phyloP scores from a whole-genome alignment of 2,888 invertebrate species.

The Dynastes maya region DNA sequence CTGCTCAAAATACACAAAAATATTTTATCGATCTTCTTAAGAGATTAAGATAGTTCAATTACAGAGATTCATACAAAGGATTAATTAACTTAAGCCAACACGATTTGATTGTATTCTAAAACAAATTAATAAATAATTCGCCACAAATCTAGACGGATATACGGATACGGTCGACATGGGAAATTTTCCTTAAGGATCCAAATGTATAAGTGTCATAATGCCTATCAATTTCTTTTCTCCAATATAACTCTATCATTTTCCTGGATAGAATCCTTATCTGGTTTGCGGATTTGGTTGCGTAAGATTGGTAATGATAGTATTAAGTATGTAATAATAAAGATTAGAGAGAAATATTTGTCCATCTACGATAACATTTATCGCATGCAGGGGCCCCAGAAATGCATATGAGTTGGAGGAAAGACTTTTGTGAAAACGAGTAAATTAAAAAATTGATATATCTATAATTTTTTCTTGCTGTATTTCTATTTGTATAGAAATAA shows the following conservation, averaged over 20 bases:
- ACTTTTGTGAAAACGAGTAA: background rate
- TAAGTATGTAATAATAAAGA: background rate
- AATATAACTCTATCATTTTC: background rate
- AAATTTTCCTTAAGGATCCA: no score
- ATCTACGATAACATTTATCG: no score
- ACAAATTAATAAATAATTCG: constrained; percentile 12
- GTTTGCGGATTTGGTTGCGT: background rate
- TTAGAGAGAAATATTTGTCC: no score
- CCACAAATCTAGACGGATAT: background rate
- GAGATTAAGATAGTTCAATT: background rate
- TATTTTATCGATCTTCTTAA: constrained; percentile 6
- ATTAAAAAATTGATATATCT: no score
- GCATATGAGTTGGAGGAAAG: background rate
- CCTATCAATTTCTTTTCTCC: background rate
- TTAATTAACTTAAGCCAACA: background rate
- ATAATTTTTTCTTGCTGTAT: no score
- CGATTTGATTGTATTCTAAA: constrained; percentile 9
- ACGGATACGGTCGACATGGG: no score
- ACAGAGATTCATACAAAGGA: background rate
- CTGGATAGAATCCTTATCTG: constrained; percentile 3
- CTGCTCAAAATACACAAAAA: background rate
- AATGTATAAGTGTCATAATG: no score
- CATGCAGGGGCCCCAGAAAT: background rate
- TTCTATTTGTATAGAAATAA: no score
- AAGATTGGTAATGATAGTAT: background rate